phyloP scores from a whole-genome alignment of 1,140 invertebrate genomes.

The Temnothorax nylanderi region DNA sequence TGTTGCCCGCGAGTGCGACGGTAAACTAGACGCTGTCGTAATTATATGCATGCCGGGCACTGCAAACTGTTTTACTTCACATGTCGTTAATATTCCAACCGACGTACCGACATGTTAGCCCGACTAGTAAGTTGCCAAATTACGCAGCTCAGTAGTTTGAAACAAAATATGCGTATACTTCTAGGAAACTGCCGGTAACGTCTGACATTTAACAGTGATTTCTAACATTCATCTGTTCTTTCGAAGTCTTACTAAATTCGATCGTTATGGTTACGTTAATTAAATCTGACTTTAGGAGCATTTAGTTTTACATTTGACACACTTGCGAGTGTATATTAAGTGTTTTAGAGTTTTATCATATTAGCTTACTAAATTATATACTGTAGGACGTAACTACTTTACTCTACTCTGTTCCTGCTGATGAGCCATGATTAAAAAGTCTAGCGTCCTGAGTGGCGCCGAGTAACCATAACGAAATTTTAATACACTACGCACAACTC shows the following conservation, averaged over 20 bases:
- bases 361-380: not conserved
- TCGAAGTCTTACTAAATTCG: not conserved
- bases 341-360: not conserved
- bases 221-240: not conserved
- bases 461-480: conserved; percentile 39
- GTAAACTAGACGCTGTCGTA: conserved; percentile 59
- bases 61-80: conserved; percentile 62
- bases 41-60: conserved; percentile 59
- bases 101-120: conserved; percentile 36
- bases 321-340: not conserved
- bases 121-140: conserved; percentile 59
- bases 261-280: not conserved
- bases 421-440: conserved; percentile 51
- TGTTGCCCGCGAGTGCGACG: conserved; percentile 49
- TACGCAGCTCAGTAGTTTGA: conserved; percentile 11
- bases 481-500: conserved; percentile 41
- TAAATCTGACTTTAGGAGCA: not conserved
- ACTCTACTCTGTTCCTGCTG: not conserved
- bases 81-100: conserved; percentile 64
- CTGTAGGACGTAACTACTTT: not conserved
- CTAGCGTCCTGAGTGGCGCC: not conserved
- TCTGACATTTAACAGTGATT: conserved; percentile 8
- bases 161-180: conserved; percentile 32
- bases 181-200: not conserved
- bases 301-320: not conserved